Conservation (phyloP, 2,113 vertebrate species). For the Periophthalmus modestus region DNA sequence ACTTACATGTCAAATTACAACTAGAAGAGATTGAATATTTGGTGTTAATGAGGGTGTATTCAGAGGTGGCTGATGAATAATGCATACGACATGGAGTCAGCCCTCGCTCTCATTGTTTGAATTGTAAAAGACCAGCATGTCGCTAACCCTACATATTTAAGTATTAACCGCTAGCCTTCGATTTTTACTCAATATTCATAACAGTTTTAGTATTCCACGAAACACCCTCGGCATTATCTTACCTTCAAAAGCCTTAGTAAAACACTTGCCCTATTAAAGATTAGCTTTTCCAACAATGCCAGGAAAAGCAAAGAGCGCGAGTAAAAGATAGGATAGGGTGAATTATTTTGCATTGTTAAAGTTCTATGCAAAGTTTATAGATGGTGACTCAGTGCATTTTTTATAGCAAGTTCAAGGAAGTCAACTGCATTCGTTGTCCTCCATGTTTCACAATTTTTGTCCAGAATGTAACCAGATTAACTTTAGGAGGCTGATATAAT, state of each 20-base stretch:
- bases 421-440: neutral
- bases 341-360: neutral
- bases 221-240: neutral
- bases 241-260: neutral
- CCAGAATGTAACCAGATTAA: neutral
- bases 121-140: neutral
- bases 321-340: neutral
- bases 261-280: conserved; percentile 1
- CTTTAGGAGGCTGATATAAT: neutral
- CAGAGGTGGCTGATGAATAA: conserved; percentile 17
- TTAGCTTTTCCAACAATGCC: neutral
- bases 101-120: conserved; percentile 1
- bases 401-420: neutral
- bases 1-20: conserved; percentile 16
- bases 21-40: neutral
- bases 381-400: neutral
- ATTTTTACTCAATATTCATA: neutral
- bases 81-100: conserved; percentile 7
- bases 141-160: neutral
- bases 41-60: neutral
- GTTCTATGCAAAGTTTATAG: neutral
- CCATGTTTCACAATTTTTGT: neutral
- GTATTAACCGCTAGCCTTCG: neutral
- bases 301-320: neutral
- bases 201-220: neutral